These are phyloP conservation scores for Pandemis corylana DNA, from an alignment of 2,888 invertebrate genomes.

Conservation along the genomic window DNA sequence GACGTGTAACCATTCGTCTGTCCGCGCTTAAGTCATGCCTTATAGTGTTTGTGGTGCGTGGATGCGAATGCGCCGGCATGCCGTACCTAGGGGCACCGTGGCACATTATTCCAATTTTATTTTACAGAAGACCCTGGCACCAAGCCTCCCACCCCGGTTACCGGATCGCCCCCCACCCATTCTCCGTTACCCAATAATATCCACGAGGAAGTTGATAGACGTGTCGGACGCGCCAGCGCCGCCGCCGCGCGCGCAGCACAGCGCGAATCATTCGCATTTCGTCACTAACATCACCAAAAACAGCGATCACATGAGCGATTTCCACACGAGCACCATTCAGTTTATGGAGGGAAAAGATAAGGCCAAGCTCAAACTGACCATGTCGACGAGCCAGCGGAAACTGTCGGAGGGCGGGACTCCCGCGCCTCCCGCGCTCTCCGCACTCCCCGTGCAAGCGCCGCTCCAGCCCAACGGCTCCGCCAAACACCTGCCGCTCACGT, in stretches of 20 bases:
- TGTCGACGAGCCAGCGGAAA: constrained; percentile 70
- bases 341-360: constrained; percentile 75
- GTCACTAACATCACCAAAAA: constrained; percentile 77
- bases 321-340: constrained; percentile 79
- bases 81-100: constrained; percentile 73
- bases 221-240: constrained; percentile 75
- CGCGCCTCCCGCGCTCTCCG: constrained; percentile 25
- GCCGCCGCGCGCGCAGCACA: constrained; percentile 67
- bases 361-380: constrained; percentile 72
- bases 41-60: constrained; percentile 49
- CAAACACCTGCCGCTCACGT: constrained; percentile 24
- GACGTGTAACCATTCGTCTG: constrained; percentile 8
- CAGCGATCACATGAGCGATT: constrained; percentile 63
- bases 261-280: constrained; percentile 66
- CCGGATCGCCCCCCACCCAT: constrained; percentile 77
- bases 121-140: constrained; percentile 81
- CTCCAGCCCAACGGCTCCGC: constrained; percentile 54
- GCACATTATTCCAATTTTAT: constrained; percentile 78
- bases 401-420: constrained; percentile 46
- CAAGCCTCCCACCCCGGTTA: constrained; percentile 77
- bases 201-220: constrained; percentile 77
- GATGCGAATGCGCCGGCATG: constrained; percentile 66
- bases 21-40: constrained; percentile 27
- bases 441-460: constrained; percentile 26
- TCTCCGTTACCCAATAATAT: constrained; percentile 76